Percentiles rank a stretch among this genome's conserved stretches.
phyloP scores from a whole-genome alignment of 2,888 invertebrate species.

The Macrophya alboannulata region DNA sequence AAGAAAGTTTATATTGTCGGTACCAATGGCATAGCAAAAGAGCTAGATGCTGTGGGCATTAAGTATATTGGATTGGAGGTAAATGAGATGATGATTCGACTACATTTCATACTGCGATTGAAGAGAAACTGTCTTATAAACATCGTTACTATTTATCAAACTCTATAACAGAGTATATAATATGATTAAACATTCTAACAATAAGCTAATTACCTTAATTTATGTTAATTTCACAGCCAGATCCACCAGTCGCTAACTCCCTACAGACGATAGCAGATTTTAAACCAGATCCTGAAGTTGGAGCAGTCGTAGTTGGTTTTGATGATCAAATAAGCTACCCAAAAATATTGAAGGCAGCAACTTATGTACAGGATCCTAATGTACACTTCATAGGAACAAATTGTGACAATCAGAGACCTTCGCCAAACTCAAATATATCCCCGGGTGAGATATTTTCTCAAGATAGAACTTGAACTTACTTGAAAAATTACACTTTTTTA shows the following conservation, averaged over 20 bases:
- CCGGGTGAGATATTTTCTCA: constrained; percentile 67
- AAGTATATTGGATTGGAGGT: constrained; percentile 82
- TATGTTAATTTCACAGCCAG: constrained; percentile 76
- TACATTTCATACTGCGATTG: background rate
- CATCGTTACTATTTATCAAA: background rate
- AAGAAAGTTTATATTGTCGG: constrained; percentile 85
- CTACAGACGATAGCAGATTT: constrained; percentile 77
- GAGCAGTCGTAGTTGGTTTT: constrained; percentile 97
- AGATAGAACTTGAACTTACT: background rate
- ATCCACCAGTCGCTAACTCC: constrained; percentile 74
- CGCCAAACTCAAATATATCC: constrained; percentile 70
- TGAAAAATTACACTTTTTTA: constrained; percentile 78
- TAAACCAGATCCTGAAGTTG: constrained; percentile 89
- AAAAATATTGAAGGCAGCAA: constrained; percentile 95
- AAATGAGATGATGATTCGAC: constrained; percentile 62
- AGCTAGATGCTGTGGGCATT: constrained; percentile 83
- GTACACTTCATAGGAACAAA: constrained; percentile 96
- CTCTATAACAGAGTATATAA: background rate
- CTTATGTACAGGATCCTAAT: constrained; percentile 90
- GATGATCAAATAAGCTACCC: constrained; percentile 96
- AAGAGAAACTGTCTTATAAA: background rate
- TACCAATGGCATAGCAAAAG: constrained; percentile 82
- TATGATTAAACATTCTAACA: background rate
- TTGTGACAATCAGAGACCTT: constrained; percentile 84
- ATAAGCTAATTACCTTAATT: background rate